phyloP scores from a whole-genome alignment of 2,888 invertebrate species.

The Opisthograptis luteolata region DNA sequence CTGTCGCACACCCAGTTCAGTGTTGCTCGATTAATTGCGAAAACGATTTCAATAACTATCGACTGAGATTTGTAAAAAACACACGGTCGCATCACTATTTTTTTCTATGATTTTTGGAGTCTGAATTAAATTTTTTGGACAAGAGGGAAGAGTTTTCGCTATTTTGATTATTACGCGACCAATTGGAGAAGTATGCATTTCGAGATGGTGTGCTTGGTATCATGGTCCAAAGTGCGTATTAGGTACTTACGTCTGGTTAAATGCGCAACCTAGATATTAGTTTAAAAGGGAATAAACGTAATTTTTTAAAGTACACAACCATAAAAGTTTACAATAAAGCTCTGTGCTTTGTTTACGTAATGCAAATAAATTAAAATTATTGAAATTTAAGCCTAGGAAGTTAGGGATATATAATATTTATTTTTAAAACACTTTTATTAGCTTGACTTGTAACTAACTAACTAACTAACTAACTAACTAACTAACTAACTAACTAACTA shows the following conservation, averaged over 20 bases:
- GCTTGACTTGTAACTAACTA: no score
- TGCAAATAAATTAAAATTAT: no score
- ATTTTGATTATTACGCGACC: slow-evolving; percentile 46
- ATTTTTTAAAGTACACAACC: no score
- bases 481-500: no score
- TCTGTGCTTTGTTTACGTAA: no score
- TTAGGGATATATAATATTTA: no score
- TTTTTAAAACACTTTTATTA: no score
- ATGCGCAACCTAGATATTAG: no score
- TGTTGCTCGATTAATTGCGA: slow-evolving; percentile 58
- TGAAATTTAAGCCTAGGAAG: no score
- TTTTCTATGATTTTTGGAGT: slow-evolving; percentile 25
- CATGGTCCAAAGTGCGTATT: slow-evolving; percentile 1
- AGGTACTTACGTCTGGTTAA: not conserved
- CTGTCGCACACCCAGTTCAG: slow-evolving; percentile 72
- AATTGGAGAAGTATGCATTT: slow-evolving; percentile 30
- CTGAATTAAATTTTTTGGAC: slow-evolving; percentile 14
- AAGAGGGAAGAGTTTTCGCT: slow-evolving; percentile 23
- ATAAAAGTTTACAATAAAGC: no score
- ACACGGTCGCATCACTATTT: not conserved
- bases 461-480: no score
- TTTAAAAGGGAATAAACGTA: no score
- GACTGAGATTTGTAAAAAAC: not conserved
- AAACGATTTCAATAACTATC: slow-evolving; percentile 11
- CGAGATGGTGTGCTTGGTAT: not conserved